Conservation (phyloP, 2,797 vertebrate species). For the Smutsia temminckii region DNA sequence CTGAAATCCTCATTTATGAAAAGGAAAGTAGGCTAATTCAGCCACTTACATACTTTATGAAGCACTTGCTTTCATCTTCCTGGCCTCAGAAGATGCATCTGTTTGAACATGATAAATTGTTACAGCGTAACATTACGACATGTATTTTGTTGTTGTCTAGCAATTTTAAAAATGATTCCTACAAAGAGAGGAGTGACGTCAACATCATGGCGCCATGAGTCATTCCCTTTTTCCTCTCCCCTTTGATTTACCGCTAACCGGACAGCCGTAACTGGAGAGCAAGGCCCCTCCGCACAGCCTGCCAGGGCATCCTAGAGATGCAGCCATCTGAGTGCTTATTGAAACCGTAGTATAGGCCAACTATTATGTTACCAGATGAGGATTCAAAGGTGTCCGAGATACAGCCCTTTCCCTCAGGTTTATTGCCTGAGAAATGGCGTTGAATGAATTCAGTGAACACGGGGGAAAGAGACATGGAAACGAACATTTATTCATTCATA, state of each 20-base stretch:
- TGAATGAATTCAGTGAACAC: background rate
- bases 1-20: slow-evolving; percentile 52
- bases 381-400: background rate
- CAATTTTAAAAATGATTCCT: background rate
- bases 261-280: too few relatives aligned
- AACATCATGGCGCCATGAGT: too few relatives aligned
- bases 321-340: background rate
- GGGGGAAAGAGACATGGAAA: background rate
- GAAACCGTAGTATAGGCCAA: background rate
- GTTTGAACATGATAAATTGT: slow-evolving; percentile 49
- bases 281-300: too few relatives aligned
- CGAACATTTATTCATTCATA: background rate
- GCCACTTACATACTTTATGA: slow-evolving; percentile 34
- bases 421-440: background rate
- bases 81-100: slow-evolving; percentile 54
- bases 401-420: background rate
- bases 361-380: background rate
- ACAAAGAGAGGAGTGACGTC: too few relatives aligned
- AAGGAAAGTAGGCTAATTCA: slow-evolving; percentile 55
- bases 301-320: too few relatives aligned
- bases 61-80: slow-evolving; percentile 14
- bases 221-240: too few relatives aligned
- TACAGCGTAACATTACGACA: background rate
- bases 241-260: too few relatives aligned
- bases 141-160: background rate